Conservation (phyloP, 2,113 vertebrate species). For the Enhydra lutris region DNA sequence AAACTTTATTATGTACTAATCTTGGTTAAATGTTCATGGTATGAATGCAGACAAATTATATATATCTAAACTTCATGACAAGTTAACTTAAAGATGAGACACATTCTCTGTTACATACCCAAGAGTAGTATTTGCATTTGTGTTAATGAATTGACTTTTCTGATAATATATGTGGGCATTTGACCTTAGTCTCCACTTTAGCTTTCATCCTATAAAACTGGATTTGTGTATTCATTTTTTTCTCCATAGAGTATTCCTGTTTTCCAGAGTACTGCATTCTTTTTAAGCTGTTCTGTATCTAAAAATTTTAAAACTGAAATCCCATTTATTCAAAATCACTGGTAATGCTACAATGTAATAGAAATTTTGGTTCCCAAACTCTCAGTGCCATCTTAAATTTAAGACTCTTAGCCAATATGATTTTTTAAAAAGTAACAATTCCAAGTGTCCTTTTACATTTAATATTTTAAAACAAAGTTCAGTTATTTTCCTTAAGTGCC, state of each 20-base stretch:
- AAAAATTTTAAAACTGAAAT: background rate
- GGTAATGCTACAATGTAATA: background rate
- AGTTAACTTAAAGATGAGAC: background rate
- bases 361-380: background rate
- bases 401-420: background rate
- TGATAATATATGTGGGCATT: background rate
- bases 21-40: background rate
- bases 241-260: background rate
- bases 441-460: background rate
- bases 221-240: background rate
- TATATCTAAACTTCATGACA: background rate
- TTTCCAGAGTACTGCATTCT: background rate
- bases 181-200: constrained; percentile 11
- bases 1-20: background rate
- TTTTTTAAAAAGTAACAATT: background rate
- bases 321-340: background rate
- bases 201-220: background rate
- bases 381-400: background rate
- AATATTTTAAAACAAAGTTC: background rate
- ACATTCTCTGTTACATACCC: background rate
- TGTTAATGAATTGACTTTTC: background rate
- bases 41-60: background rate
- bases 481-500: background rate
- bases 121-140: background rate
- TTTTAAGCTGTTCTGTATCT: constrained; percentile 13